phyloP scores from a whole-genome alignment of 1,140 invertebrate species.

The Tigriopus japonicus region DNA sequence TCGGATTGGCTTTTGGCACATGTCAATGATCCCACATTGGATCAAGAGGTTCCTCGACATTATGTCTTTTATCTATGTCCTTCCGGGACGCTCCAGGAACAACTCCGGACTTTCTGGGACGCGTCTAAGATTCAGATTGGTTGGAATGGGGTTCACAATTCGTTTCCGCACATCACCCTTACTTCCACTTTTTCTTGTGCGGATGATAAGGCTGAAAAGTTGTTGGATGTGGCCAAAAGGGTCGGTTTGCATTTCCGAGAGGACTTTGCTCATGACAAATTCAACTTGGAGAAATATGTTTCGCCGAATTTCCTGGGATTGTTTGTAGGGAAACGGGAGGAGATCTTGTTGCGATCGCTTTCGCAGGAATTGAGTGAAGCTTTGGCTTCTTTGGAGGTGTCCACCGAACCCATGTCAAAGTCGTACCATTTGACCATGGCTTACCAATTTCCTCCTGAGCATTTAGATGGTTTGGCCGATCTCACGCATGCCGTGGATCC shows the following conservation, averaged over 20 bases:
- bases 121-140: constrained; percentile 49
- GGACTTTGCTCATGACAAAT: constrained; percentile 19
- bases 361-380: neutral
- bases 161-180: constrained; percentile 67
- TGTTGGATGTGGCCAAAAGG: neutral
- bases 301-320: constrained; percentile 71
- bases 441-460: constrained; percentile 55
- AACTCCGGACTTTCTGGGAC: constrained; percentile 54
- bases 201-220: constrained; percentile 15
- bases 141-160: constrained; percentile 75
- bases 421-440: constrained; percentile 67
- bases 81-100: constrained; percentile 38
- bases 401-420: constrained; percentile 34
- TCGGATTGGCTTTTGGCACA: constrained; percentile 75
- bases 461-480: constrained; percentile 46
- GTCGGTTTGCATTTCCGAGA: neutral
- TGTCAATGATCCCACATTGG: constrained; percentile 56
- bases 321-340: constrained; percentile 42
- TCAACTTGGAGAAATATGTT: constrained; percentile 55
- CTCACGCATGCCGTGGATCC: constrained; percentile 49
- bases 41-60: constrained; percentile 49
- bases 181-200: constrained; percentile 43
- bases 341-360: constrained; percentile 35
- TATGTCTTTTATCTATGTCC: constrained; percentile 71
- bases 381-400: constrained; percentile 4